These are phyloP conservation scores for Dicyrtomina minuta DNA, from an alignment of 2,888 invertebrate genomes.

Conservation along the genomic window DNA sequence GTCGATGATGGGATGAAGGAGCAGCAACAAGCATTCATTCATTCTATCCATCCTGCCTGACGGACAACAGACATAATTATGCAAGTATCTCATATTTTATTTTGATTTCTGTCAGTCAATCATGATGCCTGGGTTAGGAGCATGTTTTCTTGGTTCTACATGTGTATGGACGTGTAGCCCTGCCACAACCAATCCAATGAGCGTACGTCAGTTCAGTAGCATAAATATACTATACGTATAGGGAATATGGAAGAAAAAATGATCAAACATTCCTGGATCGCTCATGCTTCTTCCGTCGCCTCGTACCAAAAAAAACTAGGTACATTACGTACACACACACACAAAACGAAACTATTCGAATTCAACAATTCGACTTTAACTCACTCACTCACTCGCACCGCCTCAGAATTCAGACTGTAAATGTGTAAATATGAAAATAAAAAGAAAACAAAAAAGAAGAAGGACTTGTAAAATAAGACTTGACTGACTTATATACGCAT, in stretches of 20 bases:
- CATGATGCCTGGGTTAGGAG: neutral
- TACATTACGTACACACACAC: no score
- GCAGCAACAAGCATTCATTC: conserved; percentile 22
- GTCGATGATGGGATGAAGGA: conserved; percentile 14
- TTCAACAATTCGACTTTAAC: neutral
- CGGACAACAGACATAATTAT: conserved; percentile 30
- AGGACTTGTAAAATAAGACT: no score
- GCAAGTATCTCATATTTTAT: conserved; percentile 30
- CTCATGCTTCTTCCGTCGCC: neutral
- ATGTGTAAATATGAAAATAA: neutral
- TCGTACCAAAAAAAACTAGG: neutral
- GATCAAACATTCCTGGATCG: neutral
- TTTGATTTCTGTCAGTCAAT: conserved; percentile 29
- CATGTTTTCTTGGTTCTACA: neutral
- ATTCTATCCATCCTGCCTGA: conserved; percentile 12
- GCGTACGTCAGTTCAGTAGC: neutral
- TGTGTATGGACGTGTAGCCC: conserved; percentile 1
- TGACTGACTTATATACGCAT: no score
- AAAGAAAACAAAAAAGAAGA: no score
- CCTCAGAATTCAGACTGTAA: no score
- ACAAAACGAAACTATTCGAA: no score
- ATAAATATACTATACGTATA: neutral
- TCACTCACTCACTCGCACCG: neutral
- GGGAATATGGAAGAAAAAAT: neutral
- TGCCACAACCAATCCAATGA: neutral